phyloP scores from a whole-genome alignment of 2,888 invertebrate genomes.

The Ophonus ardosiacus region DNA sequence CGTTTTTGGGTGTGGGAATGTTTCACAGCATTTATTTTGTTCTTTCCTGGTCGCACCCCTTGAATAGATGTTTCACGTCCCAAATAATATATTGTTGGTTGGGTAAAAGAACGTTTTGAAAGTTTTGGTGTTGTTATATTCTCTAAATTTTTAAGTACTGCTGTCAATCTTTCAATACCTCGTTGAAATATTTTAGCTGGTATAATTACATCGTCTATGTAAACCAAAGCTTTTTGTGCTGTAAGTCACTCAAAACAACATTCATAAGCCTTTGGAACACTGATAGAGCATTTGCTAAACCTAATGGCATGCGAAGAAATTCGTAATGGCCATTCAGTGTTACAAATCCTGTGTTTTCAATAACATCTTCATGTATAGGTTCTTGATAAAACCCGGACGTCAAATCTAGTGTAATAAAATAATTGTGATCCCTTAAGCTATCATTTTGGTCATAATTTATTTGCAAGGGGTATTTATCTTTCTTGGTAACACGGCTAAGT shows the following conservation, averaged over 20 bases:
- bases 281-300: slow-evolving; percentile 70
- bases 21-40: no score
- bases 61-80: no score
- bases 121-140: background rate
- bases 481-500: slow-evolving; percentile 68
- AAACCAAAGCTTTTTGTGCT: slow-evolving; percentile 60
- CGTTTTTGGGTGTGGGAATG: background rate
- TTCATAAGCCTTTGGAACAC: slow-evolving; percentile 70
- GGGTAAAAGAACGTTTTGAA: background rate
- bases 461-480: slow-evolving; percentile 69
- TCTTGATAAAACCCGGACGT: slow-evolving; percentile 69
- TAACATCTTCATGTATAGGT: slow-evolving; percentile 66
- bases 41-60: no score
- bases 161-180: no score
- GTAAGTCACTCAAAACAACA: slow-evolving; percentile 58
- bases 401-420: slow-evolving; percentile 68
- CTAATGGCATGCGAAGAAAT: slow-evolving; percentile 71
- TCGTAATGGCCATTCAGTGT: slow-evolving; percentile 71
- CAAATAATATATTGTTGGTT: no score
- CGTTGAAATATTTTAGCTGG: no score
- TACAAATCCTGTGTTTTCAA: slow-evolving; percentile 69
- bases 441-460: slow-evolving; percentile 69
- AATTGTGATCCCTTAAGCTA: slow-evolving; percentile 65
- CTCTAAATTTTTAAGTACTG: background rate
- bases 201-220: slow-evolving; percentile 67